Conservation (phyloP, 2,797 vertebrate genomes). For the Odontamblyopus lacepedii region DNA sequence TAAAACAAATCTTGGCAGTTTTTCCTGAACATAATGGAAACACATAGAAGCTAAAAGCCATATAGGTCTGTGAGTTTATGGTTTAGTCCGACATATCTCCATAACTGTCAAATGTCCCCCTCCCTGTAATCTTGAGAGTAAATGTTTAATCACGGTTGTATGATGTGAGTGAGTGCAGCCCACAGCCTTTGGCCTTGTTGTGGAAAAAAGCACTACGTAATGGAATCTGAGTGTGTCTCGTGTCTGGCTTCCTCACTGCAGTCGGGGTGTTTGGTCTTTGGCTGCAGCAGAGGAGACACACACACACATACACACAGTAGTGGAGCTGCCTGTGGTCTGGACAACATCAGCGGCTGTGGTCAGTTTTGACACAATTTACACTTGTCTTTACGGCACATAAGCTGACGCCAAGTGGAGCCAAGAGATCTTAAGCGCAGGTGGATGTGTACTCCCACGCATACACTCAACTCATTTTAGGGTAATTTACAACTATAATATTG, state of each 20-base stretch:
- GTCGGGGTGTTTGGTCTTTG: constrained; percentile 73
- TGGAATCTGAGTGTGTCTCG: constrained; percentile 79
- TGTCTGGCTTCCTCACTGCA: constrained; percentile 77
- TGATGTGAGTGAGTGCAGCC: constrained; percentile 57
- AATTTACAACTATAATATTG: not conserved
- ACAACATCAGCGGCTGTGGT: constrained; percentile 68
- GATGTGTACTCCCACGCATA: constrained; percentile 17
- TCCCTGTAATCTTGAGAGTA: constrained; percentile 48
- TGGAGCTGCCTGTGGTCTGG: constrained; percentile 72
- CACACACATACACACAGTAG: constrained; percentile 41
- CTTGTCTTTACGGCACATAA: constrained; percentile 53
- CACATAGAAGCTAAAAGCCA: not conserved
- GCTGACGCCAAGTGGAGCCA: constrained; percentile 30
- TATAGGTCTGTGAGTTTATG: constrained; percentile 19
- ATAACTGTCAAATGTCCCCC: constrained; percentile 36
- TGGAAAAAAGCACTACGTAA: constrained; percentile 75
- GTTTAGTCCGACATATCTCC: constrained; percentile 31
- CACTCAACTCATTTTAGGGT: not conserved
- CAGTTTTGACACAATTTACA: constrained; percentile 71
- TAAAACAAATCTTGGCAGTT: not conserved
- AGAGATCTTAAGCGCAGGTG: constrained; percentile 24
- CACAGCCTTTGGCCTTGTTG: constrained; percentile 62
- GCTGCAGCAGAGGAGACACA: constrained; percentile 35
- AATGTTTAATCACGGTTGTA: constrained; percentile 53
- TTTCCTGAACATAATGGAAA: not conserved